A percentile compares a stretch with the other conserved stretches of the same genome.
Evolutionary conservation across 2,888 invertebrate genomes (phyloP).

Genomic region (Caenorhabditis sulstoni): DNA sequence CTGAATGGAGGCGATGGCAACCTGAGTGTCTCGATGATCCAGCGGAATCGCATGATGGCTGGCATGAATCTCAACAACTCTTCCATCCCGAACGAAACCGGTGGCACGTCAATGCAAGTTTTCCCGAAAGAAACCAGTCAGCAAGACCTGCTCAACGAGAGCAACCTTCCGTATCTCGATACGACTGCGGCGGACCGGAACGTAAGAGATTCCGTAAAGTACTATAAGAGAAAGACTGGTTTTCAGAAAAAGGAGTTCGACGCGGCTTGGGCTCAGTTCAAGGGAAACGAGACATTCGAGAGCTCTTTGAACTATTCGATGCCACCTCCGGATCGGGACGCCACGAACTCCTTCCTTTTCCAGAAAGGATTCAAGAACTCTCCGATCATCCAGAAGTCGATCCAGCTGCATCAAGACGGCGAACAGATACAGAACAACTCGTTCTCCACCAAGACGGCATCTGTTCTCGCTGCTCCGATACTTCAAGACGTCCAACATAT

Average conservation of each 20-base stretch:
- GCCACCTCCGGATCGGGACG: slow-evolving; percentile 44
- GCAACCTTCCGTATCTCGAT: slow-evolving; percentile 44
- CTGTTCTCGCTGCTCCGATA: slow-evolving; percentile 11
- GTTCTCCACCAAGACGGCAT: slow-evolving; percentile 34
- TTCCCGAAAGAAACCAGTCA: slow-evolving; percentile 10
- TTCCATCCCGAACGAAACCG: slow-evolving; percentile 5
- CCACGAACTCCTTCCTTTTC: slow-evolving; percentile 44
- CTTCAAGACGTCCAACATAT: slow-evolving; percentile 54
- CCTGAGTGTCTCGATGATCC: slow-evolving; percentile 34
- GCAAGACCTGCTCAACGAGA: slow-evolving; percentile 26
- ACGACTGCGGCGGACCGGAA: slow-evolving; percentile 19
- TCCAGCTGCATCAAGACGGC: not conserved
- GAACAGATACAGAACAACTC: slow-evolving; percentile 42
- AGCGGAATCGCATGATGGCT: slow-evolving; percentile 41
- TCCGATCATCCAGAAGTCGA: slow-evolving; percentile 9
- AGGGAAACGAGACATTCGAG: slow-evolving; percentile 33
- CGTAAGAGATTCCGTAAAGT: not conserved
- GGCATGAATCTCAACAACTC: slow-evolving; percentile 40
- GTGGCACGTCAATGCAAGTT: slow-evolving; percentile 25
- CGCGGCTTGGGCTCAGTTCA: slow-evolving; percentile 15
- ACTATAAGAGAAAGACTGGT: not conserved
- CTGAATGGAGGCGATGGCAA: slow-evolving; percentile 51
- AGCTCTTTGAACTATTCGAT: slow-evolving; percentile 42
- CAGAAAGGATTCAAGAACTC: slow-evolving; percentile 44
- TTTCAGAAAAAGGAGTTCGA: slow-evolving; percentile 36